Base-by-base conservation (phyloP, 1,140 invertebrate species). In the Achroia grisella region DNA sequence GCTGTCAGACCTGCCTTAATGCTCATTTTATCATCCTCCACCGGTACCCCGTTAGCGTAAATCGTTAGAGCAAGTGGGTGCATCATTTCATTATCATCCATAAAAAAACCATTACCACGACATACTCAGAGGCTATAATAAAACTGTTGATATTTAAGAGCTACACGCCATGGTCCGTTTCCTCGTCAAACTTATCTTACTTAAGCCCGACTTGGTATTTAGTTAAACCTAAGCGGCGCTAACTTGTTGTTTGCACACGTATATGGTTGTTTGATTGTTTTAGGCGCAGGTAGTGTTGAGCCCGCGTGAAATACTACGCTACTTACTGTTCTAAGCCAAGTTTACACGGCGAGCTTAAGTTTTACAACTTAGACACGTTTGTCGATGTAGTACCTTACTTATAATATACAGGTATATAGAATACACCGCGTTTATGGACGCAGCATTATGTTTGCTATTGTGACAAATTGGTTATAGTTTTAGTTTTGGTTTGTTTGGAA, bases 241-340 rank as follows among this genome's bases (percentile, higher is more conserved):
- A 23, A 23, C 17, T 17, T 4, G 39, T 56, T 80, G 71, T 81
- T 71, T 75, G 65, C 50, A 35, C 44, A 45, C 39, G 45, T 48
- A 66, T 79, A 71, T 79, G 64, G 64, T 27, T 71, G 71, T 80
- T 78, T 80, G 69, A 82, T 82, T 82, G 78, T 78, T 78, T 78
- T 78, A 78, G 71, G 71, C 74, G 56, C 69, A 77, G 76, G 72
- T 76, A 77, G 62, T 44, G 33, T 28, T 71, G 61, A 75, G 72
- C 74, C 69, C 60, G 44, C 52, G 62, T 80, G 71, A 82, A 73
- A 82, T 82, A 82, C 78, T 72, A 71, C 65, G 62, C 62, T 71
- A 82, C 76, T 82, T 82, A 76, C 50, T 62, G 61, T 62, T 69
- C 52, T 74, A 70, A 77, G 71, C 70, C 62, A 68, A 75, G 75